Conservation (phyloP, 2,888 invertebrate species). For the Congeria kusceri region DNA sequence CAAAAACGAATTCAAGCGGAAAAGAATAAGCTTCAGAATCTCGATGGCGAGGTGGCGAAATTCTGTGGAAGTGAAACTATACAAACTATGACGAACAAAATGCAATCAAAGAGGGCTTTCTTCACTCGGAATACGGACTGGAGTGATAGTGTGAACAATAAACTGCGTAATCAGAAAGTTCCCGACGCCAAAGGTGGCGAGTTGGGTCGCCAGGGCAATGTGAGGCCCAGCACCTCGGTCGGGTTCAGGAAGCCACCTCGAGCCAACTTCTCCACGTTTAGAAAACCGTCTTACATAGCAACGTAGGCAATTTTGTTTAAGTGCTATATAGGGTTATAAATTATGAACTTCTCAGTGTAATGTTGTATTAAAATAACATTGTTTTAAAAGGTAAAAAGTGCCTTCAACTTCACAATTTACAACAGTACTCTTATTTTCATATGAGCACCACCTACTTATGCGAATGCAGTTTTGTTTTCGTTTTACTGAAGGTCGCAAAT, state of each 20-base stretch:
- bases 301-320: neutral
- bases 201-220: neutral
- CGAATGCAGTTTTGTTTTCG: too few species aligned
- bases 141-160: neutral
- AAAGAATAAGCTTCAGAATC: conserved; percentile 39
- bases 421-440: too few species aligned
- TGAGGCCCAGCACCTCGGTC: neutral
- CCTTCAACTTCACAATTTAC: too few species aligned
- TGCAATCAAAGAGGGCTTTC: conserved; percentile 39
- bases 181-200: neutral
- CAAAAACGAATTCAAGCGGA: conserved; percentile 50
- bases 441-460: too few species aligned
- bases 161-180: neutral
- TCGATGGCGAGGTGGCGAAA: conserved; percentile 56
- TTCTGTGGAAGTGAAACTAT: conserved; percentile 59
- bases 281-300: neutral
- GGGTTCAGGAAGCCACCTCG: neutral
- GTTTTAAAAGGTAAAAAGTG: too few species aligned
- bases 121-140: conserved; percentile 40
- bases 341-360: too few species aligned
- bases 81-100: conserved; percentile 55
- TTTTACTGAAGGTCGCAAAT: too few species aligned
- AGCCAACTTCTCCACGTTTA: neutral
- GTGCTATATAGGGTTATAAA: too few species aligned
- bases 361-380: too few species aligned